Base-by-base conservation (phyloP, 2,888 invertebrate species). In the Eledone cirrhosa region DNA sequence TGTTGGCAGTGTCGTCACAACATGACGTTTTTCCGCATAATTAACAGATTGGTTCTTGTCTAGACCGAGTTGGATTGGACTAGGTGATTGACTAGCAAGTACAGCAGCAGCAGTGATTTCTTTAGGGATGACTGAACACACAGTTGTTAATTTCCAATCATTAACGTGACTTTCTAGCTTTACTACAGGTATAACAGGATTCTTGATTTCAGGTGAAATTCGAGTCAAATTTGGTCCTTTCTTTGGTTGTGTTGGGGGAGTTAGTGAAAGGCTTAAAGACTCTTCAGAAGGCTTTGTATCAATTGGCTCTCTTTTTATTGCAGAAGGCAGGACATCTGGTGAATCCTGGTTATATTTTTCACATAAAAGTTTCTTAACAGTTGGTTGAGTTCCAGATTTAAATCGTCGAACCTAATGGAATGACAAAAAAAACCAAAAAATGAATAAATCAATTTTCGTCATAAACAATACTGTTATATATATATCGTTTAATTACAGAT, bases 21-120 rank as follows among this genome's bases (percentile, higher is more conserved):
- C 41, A 7, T 22, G 31, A 22, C 31, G 11, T 29, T 72, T 72
- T n/a, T 72, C 72, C 31, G 13, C 72, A 41, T 41, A 72, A n/a
- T 72, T 72, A 8, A 41, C 33, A 72, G 31, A 41, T 41, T 72
- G 33, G 5, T 41, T 24, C 72, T 72, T 72, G 41, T 72, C 72
- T 11, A n/a, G 72, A 2, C 72, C 72, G n/a, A 72, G 72, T 24
- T 72, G 72, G 22, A 72, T 72, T 3, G 72, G 72, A n/a, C 72
- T 72, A 13, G 72, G 72, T 31, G 72, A 72, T 33, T 72, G 72
- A 19, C 72, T 72, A 13, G 72, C 72, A 33, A 72, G 72, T 33
- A 72, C 72, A 33, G 72, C 72, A n/a, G 72, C 72, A 41, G 72
- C 72, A 72, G 72, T 72, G 29, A 72, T 72, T 41, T 72, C 72